phyloP scores from a whole-genome alignment of 2,797 vertebrate genomes.

The Gorsachius magnificus region DNA sequence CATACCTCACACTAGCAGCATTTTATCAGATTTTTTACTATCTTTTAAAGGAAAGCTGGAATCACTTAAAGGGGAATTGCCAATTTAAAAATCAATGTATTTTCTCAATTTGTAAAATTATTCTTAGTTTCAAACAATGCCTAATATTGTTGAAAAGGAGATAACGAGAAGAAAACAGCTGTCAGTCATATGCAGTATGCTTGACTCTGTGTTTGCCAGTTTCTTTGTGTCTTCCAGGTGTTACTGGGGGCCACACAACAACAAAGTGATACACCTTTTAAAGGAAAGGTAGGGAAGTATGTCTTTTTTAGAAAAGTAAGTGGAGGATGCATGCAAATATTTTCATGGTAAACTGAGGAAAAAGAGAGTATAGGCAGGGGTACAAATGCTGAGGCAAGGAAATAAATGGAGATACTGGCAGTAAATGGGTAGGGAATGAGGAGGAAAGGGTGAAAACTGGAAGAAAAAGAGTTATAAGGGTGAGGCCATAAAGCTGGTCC shows the following conservation, averaged over 20 bases:
- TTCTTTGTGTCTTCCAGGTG: neutral
- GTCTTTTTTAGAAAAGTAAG: neutral
- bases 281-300: neutral
- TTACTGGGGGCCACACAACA: neutral
- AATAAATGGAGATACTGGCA: neutral
- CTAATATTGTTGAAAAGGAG: neutral
- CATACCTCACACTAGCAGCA: neutral
- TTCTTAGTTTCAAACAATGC: neutral
- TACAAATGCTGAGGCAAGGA: neutral
- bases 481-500: neutral
- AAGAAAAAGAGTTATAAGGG: neutral
- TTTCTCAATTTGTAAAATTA: neutral
- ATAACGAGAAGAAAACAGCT: neutral
- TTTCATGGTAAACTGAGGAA: neutral
- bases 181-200: neutral
- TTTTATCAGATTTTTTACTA: neutral
- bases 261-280: neutral
- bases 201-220: neutral
- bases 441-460: neutral
- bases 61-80: neutral
- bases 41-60: neutral
- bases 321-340: neutral
- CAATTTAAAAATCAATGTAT: neutral
- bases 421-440: neutral
- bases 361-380: neutral